Evolutionary conservation across 2,113 vertebrate species (phyloP).

Genomic region (Poeciliopsis prolifica): DNA sequence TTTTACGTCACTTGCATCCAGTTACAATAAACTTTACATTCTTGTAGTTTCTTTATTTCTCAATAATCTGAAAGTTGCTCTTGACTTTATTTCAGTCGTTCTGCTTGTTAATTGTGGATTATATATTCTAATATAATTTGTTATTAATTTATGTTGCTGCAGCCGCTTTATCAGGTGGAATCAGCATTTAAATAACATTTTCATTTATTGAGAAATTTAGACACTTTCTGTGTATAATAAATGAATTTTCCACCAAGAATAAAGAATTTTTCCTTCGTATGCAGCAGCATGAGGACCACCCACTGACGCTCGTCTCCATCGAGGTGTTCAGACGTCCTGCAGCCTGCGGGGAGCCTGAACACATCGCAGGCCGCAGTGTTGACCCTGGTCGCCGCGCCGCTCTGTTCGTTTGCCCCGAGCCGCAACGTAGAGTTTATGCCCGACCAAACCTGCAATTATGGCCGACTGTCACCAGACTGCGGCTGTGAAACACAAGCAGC

Average conservation of each 20-base stretch:
- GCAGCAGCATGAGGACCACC: conserved; percentile 16
- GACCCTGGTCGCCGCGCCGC: conserved; percentile 48
- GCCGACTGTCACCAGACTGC: conserved; percentile 45
- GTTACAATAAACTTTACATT: too few relatives aligned
- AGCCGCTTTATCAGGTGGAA: too few relatives aligned
- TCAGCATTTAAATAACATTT: background rate
- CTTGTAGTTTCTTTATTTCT: too few relatives aligned
- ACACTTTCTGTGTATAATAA: background rate
- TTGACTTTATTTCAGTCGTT: too few relatives aligned
- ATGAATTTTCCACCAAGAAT: background rate
- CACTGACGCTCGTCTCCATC: conserved; percentile 17
- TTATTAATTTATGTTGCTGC: too few relatives aligned
- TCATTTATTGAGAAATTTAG: background rate
- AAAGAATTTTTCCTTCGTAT: background rate
- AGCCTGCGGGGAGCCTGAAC: conserved; percentile 50
- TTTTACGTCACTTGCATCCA: too few relatives aligned
- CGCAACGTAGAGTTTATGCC: conserved; percentile 65
- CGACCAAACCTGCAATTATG: conserved; percentile 65
- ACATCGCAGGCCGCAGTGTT: conserved; percentile 51
- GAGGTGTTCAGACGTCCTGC: conserved; percentile 47
- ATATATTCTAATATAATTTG: too few relatives aligned
- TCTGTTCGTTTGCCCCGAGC: conserved; percentile 33
- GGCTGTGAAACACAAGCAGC: conserved; percentile 32
- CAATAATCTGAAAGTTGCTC: too few relatives aligned
- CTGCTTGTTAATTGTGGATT: too few relatives aligned